Conservation (phyloP, 2,113 vertebrate species). For the Asarcornis scutulata region DNA sequence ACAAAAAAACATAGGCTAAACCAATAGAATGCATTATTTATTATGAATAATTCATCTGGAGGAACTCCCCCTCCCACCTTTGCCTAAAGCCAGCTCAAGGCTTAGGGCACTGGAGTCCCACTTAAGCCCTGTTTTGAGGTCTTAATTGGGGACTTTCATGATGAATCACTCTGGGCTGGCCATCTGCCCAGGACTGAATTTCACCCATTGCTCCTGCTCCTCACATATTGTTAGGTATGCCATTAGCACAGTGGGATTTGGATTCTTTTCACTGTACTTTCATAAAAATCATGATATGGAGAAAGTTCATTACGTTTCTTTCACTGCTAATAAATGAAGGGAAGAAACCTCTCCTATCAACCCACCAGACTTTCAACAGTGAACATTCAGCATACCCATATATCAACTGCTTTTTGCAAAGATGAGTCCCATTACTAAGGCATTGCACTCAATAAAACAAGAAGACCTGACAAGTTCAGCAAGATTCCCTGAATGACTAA, state of each 20-base stretch:
- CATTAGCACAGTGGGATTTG: constrained; percentile 32
- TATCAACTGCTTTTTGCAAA: not conserved
- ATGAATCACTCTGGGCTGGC: constrained; percentile 35
- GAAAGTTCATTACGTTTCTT: not conserved
- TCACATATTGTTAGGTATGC: constrained; percentile 17
- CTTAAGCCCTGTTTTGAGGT: constrained; percentile 37
- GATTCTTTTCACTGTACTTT: constrained; percentile 23
- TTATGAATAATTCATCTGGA: constrained; percentile 51
- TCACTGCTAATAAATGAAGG: not conserved
- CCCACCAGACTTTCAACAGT: not conserved
- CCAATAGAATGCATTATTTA: constrained; percentile 54
- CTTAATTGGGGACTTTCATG: constrained; percentile 41
- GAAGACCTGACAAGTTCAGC: not conserved
- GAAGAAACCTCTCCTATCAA: not conserved
- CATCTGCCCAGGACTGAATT: constrained; percentile 51
- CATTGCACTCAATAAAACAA: not conserved
- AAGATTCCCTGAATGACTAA: not conserved
- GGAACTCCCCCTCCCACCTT: not conserved
- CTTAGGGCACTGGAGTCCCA: not conserved
- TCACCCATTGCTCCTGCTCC: constrained; percentile 37
- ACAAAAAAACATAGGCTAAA: constrained; percentile 50
- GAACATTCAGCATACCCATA: not conserved
- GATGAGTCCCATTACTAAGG: not conserved
- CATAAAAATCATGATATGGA: constrained; percentile 26
- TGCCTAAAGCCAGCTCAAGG: constrained; percentile 39